A percentile compares a stretch with the other conserved stretches of the same genome.
phyloP scores from a whole-genome alignment of 2,113 vertebrate species.

The Stegastes partitus region DNA sequence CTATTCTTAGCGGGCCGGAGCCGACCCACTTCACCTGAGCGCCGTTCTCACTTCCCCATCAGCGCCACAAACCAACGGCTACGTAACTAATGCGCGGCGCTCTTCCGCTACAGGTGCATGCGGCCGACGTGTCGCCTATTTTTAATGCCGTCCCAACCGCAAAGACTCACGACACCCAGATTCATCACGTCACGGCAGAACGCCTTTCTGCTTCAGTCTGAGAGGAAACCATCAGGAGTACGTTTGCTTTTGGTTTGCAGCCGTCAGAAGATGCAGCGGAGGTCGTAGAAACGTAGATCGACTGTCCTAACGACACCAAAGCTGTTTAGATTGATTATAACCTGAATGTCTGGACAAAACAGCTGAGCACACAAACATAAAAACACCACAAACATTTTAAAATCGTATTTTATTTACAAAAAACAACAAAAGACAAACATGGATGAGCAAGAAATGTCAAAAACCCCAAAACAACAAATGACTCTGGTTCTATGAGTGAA shows the following conservation, averaged over 20 bases:
- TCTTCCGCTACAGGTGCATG: conserved; percentile 78
- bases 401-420: no score
- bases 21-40: conserved; percentile 67
- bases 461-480: no score
- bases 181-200: conserved; percentile 41
- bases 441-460: no score
- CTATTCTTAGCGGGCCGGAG: conserved; percentile 55
- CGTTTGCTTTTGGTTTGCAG: neutral
- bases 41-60: conserved; percentile 71
- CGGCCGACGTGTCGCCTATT: conserved; percentile 52
- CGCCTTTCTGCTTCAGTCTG: conserved; percentile 7
- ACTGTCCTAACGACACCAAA: no score
- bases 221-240: neutral
- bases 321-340: no score
- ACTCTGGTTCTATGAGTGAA: no score
- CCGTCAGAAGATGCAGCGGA: neutral
- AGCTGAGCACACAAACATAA: no score
- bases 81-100: conserved; percentile 53
- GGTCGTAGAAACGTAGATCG: neutral
- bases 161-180: conserved; percentile 50
- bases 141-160: conserved; percentile 54
- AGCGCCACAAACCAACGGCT: conserved; percentile 50
- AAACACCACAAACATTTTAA: no score
- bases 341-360: no score
- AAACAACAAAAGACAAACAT: no score